Base-by-base conservation (phyloP, 1,140 invertebrate species). In the Penaeus vannamei region DNA sequence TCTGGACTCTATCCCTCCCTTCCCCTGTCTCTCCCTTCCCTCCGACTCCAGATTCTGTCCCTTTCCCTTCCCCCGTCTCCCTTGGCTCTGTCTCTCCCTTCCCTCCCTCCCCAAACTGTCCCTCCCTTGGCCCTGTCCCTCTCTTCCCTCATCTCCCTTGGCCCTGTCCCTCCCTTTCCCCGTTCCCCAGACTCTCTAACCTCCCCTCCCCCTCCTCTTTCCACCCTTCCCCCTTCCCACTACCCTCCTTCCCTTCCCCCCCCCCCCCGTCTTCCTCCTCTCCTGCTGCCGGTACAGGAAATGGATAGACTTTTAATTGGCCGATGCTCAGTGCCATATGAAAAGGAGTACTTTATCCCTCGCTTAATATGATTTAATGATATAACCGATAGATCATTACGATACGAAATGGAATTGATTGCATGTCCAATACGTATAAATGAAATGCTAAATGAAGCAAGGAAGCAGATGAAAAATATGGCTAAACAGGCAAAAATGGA, bases 201-300 rank as follows among this genome's bases (percentile, higher is more conserved):
- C 3, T 5, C 4, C 20, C 1, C 64, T 17, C 62, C 84, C 26
- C 46, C n/a, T 5, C 60, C 23, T 32, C 53, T n/a, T 2, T 29
- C 19, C 8, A 4, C 22, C 53, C 26, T 26, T 42, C 72, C 2
- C n/a, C 46, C 17, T 64, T 69, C 17, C 85, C 69, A n/a, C 29
- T 86, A 23, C 62, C 64, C 22, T n/a, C 46, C 14, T 20, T n/a
- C 20, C 23, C 69, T 2, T 69, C 84, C 32, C 85, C 85, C 12
- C 79, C 85, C 53, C 69, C 85, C 23, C 4, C 17, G 29, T 87
- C 85, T 59, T 53, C 85, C 10, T 17, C 80, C 85, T 29, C 62
- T 42, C 26, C 85, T 87, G 3, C 72, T 81, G 36, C 59, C 66
- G 69, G 72, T 61, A 22, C 76, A 53, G 17, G 32, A n/a, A 17